These are phyloP conservation scores for Lamellibrachia satsuma DNA, from an alignment of 2,888 invertebrate species.

Conservation along the genomic window DNA sequence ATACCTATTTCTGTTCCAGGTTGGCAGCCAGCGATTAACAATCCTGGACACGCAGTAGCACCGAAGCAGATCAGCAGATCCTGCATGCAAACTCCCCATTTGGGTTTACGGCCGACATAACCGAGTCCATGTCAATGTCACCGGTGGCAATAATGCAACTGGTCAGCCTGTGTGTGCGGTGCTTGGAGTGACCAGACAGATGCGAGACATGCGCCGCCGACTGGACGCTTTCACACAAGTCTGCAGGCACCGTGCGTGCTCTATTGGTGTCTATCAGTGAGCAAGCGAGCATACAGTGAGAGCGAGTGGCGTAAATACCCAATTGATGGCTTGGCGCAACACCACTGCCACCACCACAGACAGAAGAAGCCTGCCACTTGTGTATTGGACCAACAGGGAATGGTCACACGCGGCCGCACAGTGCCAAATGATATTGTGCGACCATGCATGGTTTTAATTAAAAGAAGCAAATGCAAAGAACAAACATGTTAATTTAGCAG, in stretches of 20 bases:
- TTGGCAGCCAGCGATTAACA: constrained; percentile 9
- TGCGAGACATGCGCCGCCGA: background rate
- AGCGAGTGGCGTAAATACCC: background rate
- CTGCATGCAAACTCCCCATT: constrained; percentile 6
- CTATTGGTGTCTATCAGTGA: constrained; percentile 2
- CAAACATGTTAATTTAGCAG: background rate
- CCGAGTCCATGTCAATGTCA: background rate
- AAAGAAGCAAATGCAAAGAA: background rate
- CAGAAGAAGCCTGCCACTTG: background rate
- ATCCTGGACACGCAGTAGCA: background rate
- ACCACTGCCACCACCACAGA: background rate
- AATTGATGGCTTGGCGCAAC: background rate
- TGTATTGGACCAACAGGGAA: background rate
- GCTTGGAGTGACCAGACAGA: background rate
- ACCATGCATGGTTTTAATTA: background rate
- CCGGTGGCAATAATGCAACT: background rate
- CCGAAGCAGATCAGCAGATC: background rate
- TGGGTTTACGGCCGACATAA: constrained; percentile 1
- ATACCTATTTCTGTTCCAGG: constrained; percentile 17
- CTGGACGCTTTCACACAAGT: background rate
- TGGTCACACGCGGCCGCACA: background rate
- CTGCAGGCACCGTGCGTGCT: background rate
- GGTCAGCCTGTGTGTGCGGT: background rate
- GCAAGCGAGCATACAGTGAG: background rate
- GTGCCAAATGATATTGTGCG: background rate